A percentile compares a stretch with the other conserved stretches of the same genome.
Conservation (phyloP, 2,888 invertebrate genomes). For the Liodrosophila aerea region DNA sequence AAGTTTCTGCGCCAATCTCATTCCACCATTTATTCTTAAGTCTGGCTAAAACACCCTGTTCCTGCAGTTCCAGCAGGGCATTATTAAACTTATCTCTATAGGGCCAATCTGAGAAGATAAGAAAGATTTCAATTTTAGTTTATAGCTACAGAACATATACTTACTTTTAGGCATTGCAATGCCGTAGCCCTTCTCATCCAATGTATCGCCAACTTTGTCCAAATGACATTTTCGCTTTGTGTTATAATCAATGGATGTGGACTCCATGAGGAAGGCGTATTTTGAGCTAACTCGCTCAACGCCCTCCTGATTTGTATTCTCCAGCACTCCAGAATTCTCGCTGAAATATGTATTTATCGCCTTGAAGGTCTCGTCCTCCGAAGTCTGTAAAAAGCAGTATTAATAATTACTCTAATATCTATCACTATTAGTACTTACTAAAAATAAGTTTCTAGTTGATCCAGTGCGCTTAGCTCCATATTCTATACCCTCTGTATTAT, state of each 20-base stretch:
- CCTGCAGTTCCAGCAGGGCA: constrained; percentile 92
- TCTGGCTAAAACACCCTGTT: constrained; percentile 88
- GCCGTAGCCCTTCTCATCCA: constrained; percentile 89
- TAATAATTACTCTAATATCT: background rate
- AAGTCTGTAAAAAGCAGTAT: constrained; percentile 83
- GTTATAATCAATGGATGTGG: constrained; percentile 89
- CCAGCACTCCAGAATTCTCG: constrained; percentile 83
- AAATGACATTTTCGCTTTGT: constrained; percentile 86
- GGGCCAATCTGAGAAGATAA: constrained; percentile 75
- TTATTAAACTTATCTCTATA: constrained; percentile 90
- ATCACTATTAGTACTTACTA: constrained; percentile 84
- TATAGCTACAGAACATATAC: too few relatives aligned
- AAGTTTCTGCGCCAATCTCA: constrained; percentile 89
- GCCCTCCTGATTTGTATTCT: constrained; percentile 84
- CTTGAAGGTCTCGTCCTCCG: constrained; percentile 88
- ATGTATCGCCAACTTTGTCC: constrained; percentile 84
- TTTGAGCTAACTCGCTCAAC: constrained; percentile 82
- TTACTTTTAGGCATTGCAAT: constrained; percentile 88
- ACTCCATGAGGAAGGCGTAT: constrained; percentile 92
- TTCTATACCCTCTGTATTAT: constrained; percentile 88
- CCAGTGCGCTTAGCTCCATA: constrained; percentile 93
- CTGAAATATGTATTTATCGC: constrained; percentile 92
- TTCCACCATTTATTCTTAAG: constrained; percentile 96
- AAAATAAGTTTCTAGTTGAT: constrained; percentile 94
- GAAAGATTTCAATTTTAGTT: background rate